phyloP scores from a whole-genome alignment of 2,113 vertebrate species.

The Parus major region DNA sequence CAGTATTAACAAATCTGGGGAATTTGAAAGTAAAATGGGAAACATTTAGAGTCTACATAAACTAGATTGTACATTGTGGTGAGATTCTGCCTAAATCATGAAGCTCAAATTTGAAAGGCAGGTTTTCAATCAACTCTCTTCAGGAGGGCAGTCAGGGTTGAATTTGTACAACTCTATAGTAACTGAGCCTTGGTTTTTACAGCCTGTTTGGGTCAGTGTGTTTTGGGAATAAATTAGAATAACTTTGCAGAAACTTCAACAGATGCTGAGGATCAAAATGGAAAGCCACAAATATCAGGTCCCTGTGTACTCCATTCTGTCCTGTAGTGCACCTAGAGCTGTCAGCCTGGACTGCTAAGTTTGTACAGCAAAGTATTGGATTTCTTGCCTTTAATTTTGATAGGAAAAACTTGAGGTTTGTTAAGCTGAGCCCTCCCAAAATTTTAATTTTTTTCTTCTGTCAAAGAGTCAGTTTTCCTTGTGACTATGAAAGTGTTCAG shows the following conservation, averaged over 20 bases:
- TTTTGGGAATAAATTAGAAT: not conserved
- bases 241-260: not conserved
- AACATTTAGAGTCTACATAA: not conserved
- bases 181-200: not conserved
- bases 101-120: not conserved
- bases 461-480: not conserved
- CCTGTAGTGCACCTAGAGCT: not conserved
- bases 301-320: not conserved
- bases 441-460: not conserved
- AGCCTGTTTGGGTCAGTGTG: not conserved
- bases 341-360: not conserved
- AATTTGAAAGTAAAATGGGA: not conserved
- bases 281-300: not conserved
- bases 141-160: not conserved
- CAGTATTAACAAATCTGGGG: not conserved
- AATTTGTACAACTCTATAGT: not conserved
- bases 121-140: not conserved
- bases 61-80: not conserved
- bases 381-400: not conserved
- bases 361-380: not conserved
- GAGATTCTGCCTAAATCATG: not conserved
- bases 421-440: not conserved
- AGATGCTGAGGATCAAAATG: not conserved
- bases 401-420: not conserved
- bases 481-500: not conserved